Evolutionary conservation across 2,797 vertebrate species (phyloP).

Genomic region (Etheostoma nigrum): DNA sequence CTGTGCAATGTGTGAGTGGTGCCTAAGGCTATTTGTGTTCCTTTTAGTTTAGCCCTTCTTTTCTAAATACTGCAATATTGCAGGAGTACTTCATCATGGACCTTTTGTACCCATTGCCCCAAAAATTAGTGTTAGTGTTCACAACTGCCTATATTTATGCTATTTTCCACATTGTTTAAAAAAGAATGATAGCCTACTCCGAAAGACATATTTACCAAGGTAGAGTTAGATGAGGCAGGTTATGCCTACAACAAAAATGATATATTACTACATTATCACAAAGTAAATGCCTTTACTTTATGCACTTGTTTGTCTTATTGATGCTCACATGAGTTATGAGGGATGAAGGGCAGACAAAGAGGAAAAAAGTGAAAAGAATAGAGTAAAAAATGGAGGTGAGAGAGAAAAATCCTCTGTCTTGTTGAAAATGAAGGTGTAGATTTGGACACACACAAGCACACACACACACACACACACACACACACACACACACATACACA

Average conservation of each 20-base stretch:
- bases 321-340: constrained; percentile 3
- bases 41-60: no score
- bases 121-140: not conserved
- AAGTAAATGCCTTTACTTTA: not conserved
- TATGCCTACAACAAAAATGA: not conserved
- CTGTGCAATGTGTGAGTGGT: no score
- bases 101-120: not conserved
- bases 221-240: not conserved
- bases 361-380: constrained; percentile 43
- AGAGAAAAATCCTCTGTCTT: constrained; percentile 57
- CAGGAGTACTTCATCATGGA: not conserved
- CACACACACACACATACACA: constrained; percentile 16
- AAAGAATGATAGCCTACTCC: not conserved
- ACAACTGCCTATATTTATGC: not conserved
- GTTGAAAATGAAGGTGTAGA: constrained; percentile 72
- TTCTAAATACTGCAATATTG: not conserved
- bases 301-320: constrained; percentile 23
- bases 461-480: constrained; percentile 15
- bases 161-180: not conserved
- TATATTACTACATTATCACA: not conserved
- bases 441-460: constrained; percentile 40
- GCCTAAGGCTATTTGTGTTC: no score
- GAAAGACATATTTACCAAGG: not conserved
- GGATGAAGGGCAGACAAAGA: constrained; percentile 33
- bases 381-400: constrained; percentile 39